Base-by-base conservation (phyloP, 2,113 vertebrate species). In the mouse (Mus musculus) region DNA sequence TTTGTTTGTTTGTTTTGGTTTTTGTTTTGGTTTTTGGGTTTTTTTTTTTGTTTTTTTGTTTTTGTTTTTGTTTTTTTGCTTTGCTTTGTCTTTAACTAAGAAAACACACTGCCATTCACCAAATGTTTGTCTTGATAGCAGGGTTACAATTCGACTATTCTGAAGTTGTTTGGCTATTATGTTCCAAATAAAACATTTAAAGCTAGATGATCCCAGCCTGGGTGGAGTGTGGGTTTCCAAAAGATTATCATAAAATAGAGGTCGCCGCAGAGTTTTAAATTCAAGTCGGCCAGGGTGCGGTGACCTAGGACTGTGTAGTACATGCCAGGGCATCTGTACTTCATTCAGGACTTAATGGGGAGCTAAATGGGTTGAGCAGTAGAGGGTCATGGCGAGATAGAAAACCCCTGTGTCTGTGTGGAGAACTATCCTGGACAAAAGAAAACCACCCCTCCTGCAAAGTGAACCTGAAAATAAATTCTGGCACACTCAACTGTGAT, bases 91-190 rank as follows among this genome's bases (percentile, higher is more conserved):
- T 61, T 75, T 90, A 94, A 80, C 46, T 39, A 87, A 71, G 24
- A 67, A 78, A 90, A 90, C 39, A 46, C 8, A 56, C 39, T 76
- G 14, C 36, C 5, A 14, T 30, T 93, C 91, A 93, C 46, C 22
- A 92, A 94, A 89, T 90, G 33, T 72, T 93, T 88, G 13, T 72
- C 36, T 77, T 46, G 14, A 81, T 7, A 82, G 13, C 7, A 93
- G 13, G 9, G 52, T 61, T 75, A 4, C 52, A 94, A 65, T 72
- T 1, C 65, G 14, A 93, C 71, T 90, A 63, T 54, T 92, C 33
- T 71, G 46, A 78, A 65, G 81, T 59, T 63, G 3, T 42, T 81
- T 89, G 46, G 6, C 3, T 88, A 19, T 94, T 97, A 90, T 28
- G 71, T 59, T 90, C 14, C 13, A 28, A 30, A 76, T 28, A 89